phyloP scores from a whole-genome alignment of 2,888 invertebrate genomes.

The Aphrophora alni region DNA sequence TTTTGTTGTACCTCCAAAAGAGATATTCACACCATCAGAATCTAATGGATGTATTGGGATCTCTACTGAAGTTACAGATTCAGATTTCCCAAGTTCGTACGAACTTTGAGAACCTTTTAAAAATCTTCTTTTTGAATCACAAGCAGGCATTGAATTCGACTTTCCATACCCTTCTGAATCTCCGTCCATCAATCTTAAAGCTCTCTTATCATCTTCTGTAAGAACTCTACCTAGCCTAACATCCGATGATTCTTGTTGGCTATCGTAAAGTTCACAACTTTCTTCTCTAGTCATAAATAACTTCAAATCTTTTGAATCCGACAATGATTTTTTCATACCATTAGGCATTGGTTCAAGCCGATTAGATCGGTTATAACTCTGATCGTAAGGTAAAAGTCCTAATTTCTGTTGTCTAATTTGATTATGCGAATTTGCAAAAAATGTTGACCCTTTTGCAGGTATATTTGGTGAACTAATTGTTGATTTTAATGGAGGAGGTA shows the following conservation, averaged over 20 bases:
- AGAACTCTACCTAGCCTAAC: constrained; percentile 33
- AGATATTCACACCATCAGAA: constrained; percentile 67
- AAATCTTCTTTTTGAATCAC: constrained; percentile 30
- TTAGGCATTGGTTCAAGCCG: not conserved
- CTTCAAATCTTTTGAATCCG: constrained; percentile 42
- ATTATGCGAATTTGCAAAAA: constrained; percentile 42
- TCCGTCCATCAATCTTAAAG: constrained; percentile 38
- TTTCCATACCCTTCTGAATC: constrained; percentile 38
- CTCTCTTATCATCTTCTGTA: constrained; percentile 40
- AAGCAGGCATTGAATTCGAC: constrained; percentile 35
- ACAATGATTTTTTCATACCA: constrained; percentile 45
- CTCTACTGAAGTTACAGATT: constrained; percentile 18
- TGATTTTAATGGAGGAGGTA: constrained; percentile 36
- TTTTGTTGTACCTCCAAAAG: constrained; percentile 81
- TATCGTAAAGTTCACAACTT: constrained; percentile 28
- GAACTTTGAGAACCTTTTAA: constrained; percentile 51
- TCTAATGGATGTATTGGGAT: constrained; percentile 23
- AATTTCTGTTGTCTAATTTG: constrained; percentile 40
- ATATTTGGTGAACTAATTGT: constrained; percentile 44
- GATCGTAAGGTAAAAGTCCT: constrained; percentile 22
- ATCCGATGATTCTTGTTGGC: constrained; percentile 3
- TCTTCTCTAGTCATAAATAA: constrained; percentile 17
- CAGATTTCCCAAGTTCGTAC: constrained; percentile 48
- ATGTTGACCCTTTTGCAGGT: constrained; percentile 41
- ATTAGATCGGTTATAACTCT: constrained; percentile 8